Evolutionary conservation across 2,888 invertebrate genomes (phyloP), one percentile per base, ranked within the genome.

Genomic region (Trachelus troglodyta): DNA sequence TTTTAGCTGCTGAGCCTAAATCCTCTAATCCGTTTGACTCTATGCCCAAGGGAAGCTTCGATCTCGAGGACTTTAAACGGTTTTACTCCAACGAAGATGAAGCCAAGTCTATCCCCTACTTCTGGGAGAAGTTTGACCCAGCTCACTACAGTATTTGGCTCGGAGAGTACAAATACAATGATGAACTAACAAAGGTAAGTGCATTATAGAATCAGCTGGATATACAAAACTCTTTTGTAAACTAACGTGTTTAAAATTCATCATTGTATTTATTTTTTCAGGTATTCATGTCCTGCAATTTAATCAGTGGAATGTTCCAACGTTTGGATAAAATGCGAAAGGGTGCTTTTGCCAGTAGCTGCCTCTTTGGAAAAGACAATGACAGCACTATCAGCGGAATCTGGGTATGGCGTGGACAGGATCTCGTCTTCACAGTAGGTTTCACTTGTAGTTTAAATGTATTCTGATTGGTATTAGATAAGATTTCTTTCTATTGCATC

Each of bases 331-430:
- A 98, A 93, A 96, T 99, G 97, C 95, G 98, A 87, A 99, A 99
- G 93, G 95, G 96, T 90, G 96, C 98, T 3, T 99, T 99, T 92
- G 98, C 97, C 77, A 98, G 98, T 15, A 95, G 97, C 85, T 96
- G 97, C 90, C 94, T 99, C 81, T 99, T 99, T 92, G 99, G 99
- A 35, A 94, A 94, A 76, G 98, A 99, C 93, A 96, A 97, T 92
- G 94, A 98, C 93, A 98, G 96, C 91, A 94, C 95, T 88, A 99
- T 99, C 92, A 97, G 98, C 73, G 99, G 99, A 81, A 93, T 99
- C 89, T 99, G 99, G 99, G 95, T 99, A 85, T 99, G 99, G 99
- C 96, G 97, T 91, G 99, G 99, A 31, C 97, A 97, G 76, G 96
- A 97, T 34, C 95, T 99, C 78, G 99, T 96, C 85, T 99, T 99